Evolutionary conservation across 2,888 invertebrate species (phyloP), one percentile per base, ranked within the genome.

Genomic region (Leucophenga maculata): DNA sequence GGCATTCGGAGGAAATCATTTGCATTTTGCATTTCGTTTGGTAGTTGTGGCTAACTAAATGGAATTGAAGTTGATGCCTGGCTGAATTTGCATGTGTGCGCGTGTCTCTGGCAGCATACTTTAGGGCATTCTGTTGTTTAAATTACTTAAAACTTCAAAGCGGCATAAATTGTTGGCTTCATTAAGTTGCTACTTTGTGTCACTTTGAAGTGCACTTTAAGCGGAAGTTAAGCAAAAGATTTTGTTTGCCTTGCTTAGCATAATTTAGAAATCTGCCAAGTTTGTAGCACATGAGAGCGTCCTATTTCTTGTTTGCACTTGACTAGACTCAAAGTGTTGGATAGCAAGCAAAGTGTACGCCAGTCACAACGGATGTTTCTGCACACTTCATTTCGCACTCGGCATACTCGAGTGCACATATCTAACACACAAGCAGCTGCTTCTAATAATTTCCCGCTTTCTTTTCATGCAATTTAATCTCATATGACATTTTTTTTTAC

Each of bases 1-100:
- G 18, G 11, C 11, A 54, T 54, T 18, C n/a, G n/a, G 13, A 11
- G 78, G 81, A 83, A 80, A 80, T 84, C 80, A 83, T 83, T 75
- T 82, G 81, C 84, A 79, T 80, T 82, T 39, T 39, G 11, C 14
- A 13, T 32, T 16, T 60, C 32, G 16, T 26, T 60, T 60, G 39
- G 39, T 39, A 39, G 39, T 8, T 39, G 11, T 39, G 39, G 39
- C 39, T 39, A 39, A 39, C 39, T 39, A 39, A 39, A 39, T 39
- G 39, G 8, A 39, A 39, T 6, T 39, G 39, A 26, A 26, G 8
- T 39, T 39, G 8, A 39, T 11, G 8, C 39, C 39, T 39, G 8
- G 39, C 39, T 39, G 3, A 39, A 39, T 39, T 39, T 39, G 39
- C 8, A 9, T 8, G 9, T 39, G 8, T 39, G 3, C 8, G 39